These are phyloP conservation scores for Netelia inedita DNA, from an alignment of 2,888 invertebrate species.

Conservation along the genomic window DNA sequence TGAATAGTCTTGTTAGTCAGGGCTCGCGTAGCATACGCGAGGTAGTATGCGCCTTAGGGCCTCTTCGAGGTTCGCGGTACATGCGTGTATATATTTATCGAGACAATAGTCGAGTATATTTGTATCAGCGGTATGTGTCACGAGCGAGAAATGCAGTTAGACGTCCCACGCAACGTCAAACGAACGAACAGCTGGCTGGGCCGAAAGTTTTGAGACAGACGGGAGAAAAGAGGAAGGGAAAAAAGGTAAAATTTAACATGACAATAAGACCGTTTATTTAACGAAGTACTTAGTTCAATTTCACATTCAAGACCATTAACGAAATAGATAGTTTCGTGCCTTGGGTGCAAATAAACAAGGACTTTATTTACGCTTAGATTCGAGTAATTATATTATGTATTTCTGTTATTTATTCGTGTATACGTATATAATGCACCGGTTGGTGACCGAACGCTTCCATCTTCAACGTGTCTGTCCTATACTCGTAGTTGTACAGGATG, in stretches of 20 bases:
- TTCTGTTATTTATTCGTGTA: background rate
- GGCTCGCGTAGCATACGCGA: conserved; percentile 2
- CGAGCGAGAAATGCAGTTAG: conserved; percentile 81
- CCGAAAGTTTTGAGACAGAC: conserved; percentile 52
- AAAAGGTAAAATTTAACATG: background rate
- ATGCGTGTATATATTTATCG: background rate
- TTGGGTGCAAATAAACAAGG: conserved; percentile 28
- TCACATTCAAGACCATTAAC: conserved; percentile 25
- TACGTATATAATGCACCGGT: background rate
- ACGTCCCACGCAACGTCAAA: conserved; percentile 76
- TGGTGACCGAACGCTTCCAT: background rate
- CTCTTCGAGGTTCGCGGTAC: background rate
- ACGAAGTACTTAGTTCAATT: conserved; percentile 16
- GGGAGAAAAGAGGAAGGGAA: conserved; percentile 34
- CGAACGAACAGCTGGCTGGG: conserved; percentile 35
- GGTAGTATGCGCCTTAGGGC: no score
- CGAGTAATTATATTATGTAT: conserved; percentile 8
- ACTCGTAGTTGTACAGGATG: background rate
- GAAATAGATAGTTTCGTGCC: conserved; percentile 9
- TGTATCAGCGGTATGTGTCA: conserved; percentile 75
- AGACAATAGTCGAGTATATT: conserved; percentile 5
- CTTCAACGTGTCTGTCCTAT: background rate
- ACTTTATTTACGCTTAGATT: conserved; percentile 38
- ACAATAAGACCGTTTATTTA: background rate
- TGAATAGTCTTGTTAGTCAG: conserved; percentile 39